Evolutionary conservation across 92 coral and sea anemone genomes (phyloP), one percentile per base, ranked within the genome.

Genomic region (Plumapathes pennacea): DNA sequence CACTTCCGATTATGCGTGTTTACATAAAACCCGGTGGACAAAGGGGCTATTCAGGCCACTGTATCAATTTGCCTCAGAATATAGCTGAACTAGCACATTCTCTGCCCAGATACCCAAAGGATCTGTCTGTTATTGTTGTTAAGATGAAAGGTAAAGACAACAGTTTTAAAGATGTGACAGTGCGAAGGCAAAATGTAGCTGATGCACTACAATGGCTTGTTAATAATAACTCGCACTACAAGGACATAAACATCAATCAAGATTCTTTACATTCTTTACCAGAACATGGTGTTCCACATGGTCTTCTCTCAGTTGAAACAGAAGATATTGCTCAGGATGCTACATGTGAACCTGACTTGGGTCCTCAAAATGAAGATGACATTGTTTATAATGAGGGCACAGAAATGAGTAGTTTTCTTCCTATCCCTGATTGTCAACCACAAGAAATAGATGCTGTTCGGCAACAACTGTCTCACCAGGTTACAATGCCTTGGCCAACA

Each of bases 21-120:
- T 74, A 82, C 60, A 46, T 74, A 32, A 74, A 67, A 42, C 78
- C 81, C 41, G 88, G 88, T 29, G 91, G 91, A 25, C 91, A 85
- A 46, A 52, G 83, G 9, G 85, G 77, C 34, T 82, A 82, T 50
- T 57, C 63, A 30, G 77, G 70, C 44, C 84, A 76, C 42, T 69
- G 77, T 44, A 28, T 67, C 28, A 83, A 83, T 76, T 58, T 79
- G 52, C 90, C 92, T 3, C 94, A 80, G 54, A 22, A 53, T 68
- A 57, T 85, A 58, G 38, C 12, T 15, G 87, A 72, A 67, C 66
- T 84, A 32, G 91, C 86, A 21, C 46, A 58, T 58, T 40, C 80
- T 45, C 43, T 83, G 15, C 85, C 90, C 32, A 74, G 90, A 24
- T 83, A 73, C 48, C 85, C 85, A 41, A 84, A 67, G 36, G 82